Conservation (phyloP, 2,888 invertebrate species). For the Junonia oenone region DNA sequence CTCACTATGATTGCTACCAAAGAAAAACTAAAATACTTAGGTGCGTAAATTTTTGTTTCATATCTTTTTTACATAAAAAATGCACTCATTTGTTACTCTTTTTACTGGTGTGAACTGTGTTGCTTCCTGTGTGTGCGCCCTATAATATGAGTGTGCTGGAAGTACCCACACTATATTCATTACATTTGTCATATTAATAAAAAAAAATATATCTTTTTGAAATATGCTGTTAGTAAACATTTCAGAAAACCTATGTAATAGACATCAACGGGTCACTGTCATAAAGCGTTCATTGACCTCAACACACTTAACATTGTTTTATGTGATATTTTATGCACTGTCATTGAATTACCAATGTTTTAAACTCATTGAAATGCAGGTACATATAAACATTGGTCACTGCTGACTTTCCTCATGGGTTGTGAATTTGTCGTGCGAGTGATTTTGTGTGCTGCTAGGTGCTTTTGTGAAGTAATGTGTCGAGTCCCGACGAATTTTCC, state of each 20-base stretch:
- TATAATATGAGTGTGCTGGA: constrained; percentile 45
- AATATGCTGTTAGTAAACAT: constrained; percentile 11
- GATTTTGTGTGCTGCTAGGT: constrained; percentile 46
- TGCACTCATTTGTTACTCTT: constrained; percentile 50
- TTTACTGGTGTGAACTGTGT: constrained; percentile 58
- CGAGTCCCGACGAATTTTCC: constrained; percentile 38
- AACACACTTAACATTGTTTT: constrained; percentile 31
- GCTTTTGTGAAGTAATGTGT: constrained; percentile 41
- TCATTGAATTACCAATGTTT: constrained; percentile 48
- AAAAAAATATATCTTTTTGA: constrained; percentile 18
- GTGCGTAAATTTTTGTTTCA: constrained; percentile 77
- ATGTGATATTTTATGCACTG: constrained; percentile 39
- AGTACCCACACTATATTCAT: constrained; percentile 29
- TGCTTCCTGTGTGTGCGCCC: constrained; percentile 70
- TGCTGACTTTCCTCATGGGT: constrained; percentile 41
- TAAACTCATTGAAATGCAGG: constrained; percentile 21
- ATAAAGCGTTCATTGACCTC: constrained; percentile 40
- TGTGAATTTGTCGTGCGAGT: constrained; percentile 40
- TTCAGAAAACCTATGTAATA: constrained; percentile 43
- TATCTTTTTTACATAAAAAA: constrained; percentile 42
- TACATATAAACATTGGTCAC: constrained; percentile 34
- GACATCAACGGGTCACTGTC: constrained; percentile 58
- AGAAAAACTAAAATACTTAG: constrained; percentile 86
- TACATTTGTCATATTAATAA: constrained; percentile 23
- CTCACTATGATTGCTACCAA: constrained; percentile 91